phyloP scores from a whole-genome alignment of 1,140 invertebrate genomes.

The Rhagoletis zephyria region DNA sequence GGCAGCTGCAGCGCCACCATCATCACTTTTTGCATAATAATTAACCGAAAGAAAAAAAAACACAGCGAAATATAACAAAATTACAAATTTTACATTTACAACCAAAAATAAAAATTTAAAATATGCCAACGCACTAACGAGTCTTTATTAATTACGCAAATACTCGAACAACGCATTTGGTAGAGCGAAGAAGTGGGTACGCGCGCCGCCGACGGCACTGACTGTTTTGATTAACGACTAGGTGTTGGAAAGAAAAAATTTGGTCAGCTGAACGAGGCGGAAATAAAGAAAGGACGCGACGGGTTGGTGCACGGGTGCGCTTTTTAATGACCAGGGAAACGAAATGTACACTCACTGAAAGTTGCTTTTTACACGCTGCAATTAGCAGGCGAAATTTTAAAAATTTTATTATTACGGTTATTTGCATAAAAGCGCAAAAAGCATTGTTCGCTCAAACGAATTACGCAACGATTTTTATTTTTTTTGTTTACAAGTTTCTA shows the following conservation, averaged over 20 bases:
- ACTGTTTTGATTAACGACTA: conserved; percentile 13
- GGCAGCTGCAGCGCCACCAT: conserved; percentile 1
- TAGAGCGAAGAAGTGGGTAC: not conserved
- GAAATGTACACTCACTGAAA: conserved; percentile 1
- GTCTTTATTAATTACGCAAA: conserved; percentile 51
- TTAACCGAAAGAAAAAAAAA: not conserved
- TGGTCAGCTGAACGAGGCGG: not conserved
- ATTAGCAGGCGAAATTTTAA: conserved; percentile 36
- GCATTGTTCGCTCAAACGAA: not conserved
- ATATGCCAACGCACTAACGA: conserved; percentile 46
- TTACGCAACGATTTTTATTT: not conserved
- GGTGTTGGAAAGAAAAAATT: not conserved
- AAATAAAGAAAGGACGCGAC: not conserved
- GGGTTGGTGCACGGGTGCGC: not conserved
- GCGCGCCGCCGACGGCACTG: not conserved
- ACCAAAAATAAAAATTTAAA: conserved; percentile 6
- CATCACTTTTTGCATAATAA: conserved; percentile 24
- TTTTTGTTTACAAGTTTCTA: not conserved
- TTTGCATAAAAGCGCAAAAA: conserved; percentile 42
- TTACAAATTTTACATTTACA: not conserved
- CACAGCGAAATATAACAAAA: not conserved
- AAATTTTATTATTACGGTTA: conserved; percentile 49
- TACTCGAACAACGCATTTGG: conserved; percentile 4
- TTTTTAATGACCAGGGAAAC: no score
- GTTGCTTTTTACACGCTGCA: conserved; percentile 30